phyloP scores from a whole-genome alignment of 1,140 invertebrate species.

The Copidosoma floridanum region DNA sequence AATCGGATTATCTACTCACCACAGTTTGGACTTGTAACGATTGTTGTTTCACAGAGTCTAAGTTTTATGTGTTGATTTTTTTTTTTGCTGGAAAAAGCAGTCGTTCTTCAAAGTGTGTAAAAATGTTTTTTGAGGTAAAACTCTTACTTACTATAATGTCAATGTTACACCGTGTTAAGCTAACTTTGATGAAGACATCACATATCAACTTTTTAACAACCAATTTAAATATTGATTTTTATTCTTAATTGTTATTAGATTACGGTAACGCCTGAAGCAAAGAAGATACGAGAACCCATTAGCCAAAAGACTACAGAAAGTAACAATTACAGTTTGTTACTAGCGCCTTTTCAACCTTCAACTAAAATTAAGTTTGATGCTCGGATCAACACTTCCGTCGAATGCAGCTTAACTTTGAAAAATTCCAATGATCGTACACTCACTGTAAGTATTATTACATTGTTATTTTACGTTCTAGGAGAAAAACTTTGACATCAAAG shows the following conservation, averaged over 20 bases:
- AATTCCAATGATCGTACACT: slow-evolving; percentile 37
- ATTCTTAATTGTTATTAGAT: slow-evolving; percentile 31
- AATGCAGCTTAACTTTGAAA: slow-evolving; percentile 37
- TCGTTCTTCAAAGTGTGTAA: neutral
- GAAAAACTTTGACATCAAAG: neutral
- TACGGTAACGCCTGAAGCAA: slow-evolving; percentile 39
- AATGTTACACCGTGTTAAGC: too few relatives aligned
- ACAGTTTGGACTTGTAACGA: too few relatives aligned
- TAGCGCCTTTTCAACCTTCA: slow-evolving; percentile 49
- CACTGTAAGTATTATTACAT: slow-evolving; percentile 32
- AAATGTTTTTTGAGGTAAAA: slow-evolving; percentile 43
- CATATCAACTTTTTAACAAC: too few relatives aligned
- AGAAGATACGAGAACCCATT: slow-evolving; percentile 25
- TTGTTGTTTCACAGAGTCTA: too few relatives aligned
- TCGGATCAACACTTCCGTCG: slow-evolving; percentile 30
- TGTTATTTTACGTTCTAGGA: neutral
- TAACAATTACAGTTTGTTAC: slow-evolving; percentile 31
- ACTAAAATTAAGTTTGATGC: slow-evolving; percentile 41
- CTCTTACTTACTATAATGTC: too few relatives aligned
- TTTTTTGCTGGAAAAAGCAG: too few relatives aligned
- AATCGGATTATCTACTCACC: too few relatives aligned
- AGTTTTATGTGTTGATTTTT: too few relatives aligned
- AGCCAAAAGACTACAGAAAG: slow-evolving; percentile 1
- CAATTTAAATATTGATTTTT: slow-evolving; percentile 3
- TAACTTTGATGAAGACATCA: too few relatives aligned